phyloP scores from a whole-genome alignment of 2,113 vertebrate genomes.

The Pluvianellus socialis region DNA sequence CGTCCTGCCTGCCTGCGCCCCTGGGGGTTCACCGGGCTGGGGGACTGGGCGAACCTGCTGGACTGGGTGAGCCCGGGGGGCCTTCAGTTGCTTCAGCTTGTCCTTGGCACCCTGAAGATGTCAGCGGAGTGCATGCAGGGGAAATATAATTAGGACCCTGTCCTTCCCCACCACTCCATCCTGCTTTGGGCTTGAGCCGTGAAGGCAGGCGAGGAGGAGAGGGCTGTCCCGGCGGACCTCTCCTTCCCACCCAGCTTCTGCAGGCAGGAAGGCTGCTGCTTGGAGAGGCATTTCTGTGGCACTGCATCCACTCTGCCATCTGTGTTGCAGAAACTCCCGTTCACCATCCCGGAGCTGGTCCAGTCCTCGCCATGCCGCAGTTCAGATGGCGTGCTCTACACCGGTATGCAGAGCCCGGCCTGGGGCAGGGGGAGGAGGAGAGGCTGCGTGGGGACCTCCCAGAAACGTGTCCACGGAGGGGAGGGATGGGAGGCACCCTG shows the following conservation, averaged over 20 bases:
- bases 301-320: rapidly evolving
- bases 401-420: conserved; percentile 67
- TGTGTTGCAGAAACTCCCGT: conserved; percentile 89
- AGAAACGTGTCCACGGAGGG: rapidly evolving
- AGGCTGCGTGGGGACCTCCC: rapidly evolving
- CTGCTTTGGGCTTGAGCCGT: neutral
- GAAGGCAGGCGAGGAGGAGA: neutral
- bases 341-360: conserved; percentile 95
- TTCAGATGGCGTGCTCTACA: conserved; percentile 93
- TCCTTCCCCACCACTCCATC: rapidly evolving
- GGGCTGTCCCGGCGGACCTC: too few species aligned
- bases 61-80: rapidly evolving
- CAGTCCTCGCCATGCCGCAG: conserved; percentile 94
- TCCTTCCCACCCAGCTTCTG: neutral
- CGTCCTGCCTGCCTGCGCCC: neutral
- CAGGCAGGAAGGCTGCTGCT: neutral
- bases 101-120: neutral
- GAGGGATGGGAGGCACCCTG: neutral
- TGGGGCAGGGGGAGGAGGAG: rapidly evolving
- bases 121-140: neutral
- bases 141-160: neutral
- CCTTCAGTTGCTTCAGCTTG: neutral
- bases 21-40: neutral
- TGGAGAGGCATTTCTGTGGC: neutral
- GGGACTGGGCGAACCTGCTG: neutral